Evolutionary conservation across 1,140 invertebrate genomes (phyloP), one percentile per base, ranked within the genome.

Genomic region (Galendromus occidentalis): DNA sequence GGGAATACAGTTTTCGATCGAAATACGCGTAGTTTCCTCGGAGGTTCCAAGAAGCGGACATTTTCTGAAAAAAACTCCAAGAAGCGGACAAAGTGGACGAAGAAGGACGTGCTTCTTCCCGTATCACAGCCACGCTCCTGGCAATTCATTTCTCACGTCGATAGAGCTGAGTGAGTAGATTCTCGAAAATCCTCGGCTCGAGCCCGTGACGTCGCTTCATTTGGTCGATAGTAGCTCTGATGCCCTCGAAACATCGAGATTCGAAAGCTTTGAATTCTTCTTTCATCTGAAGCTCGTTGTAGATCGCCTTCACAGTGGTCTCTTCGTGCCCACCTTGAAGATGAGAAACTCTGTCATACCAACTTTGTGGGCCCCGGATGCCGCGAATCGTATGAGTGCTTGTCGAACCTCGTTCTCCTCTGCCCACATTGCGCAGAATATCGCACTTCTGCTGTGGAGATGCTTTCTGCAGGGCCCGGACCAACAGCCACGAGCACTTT

Each of bases 401-500:
- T 28, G 45, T 7, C 25, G 4, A 44, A 59, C 51, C 51, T 17
- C 12, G 12, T 33, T 59, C 12, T 2, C 51, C 51, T 22, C 20
- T 25, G 17, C 51, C 51, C 4, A 59, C 25, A 22, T 59, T 59
- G 22, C 33, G n/a, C 25, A 59, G 12, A 22, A 59, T 59, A 17
- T 59, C 20, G 1, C 1, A 4, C 1, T 25, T 17, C 51, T 59
- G 91, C 28, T 82, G 77, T 0, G 81, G 75, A 69, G 81, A 83
- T 30, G 68, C 66, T 7, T 65, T 66, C 64, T 71, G 68, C 30
- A 81, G 64, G 5, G 80, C 78, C 66, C 74, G 72, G 28, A 78
- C 73, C 7, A 79, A 71, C 25, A 80, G 69, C 81, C 81, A 81
- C 64, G 75, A 74, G 71, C 81, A 82, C 69, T 82, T 82, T 64